These are phyloP conservation scores for Urocynchramus pylzowi DNA, from an alignment of 2,113 vertebrate species.

Conservation along the genomic window DNA sequence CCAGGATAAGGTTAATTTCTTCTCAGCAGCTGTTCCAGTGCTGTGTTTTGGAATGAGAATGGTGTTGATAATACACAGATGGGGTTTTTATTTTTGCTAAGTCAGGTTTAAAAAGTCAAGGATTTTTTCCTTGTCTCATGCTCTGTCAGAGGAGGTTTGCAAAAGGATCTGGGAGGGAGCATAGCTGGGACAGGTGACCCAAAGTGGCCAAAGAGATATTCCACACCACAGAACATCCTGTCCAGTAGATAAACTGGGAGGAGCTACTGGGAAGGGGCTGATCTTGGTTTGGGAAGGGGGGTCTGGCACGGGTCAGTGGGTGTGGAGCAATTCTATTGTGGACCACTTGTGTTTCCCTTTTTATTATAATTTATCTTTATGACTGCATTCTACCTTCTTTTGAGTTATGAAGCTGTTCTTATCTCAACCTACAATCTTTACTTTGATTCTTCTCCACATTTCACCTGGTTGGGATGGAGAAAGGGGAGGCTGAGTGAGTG, in stretches of 20 bases:
- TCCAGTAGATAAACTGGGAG: neutral
- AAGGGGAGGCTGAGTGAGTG: neutral
- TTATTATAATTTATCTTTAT: neutral
- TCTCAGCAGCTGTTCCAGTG: neutral
- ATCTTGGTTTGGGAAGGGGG: neutral
- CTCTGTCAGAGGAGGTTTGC: neutral
- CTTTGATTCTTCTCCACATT: neutral
- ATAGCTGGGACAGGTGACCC: neutral
- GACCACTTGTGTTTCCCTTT: neutral
- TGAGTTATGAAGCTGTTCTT: neutral
- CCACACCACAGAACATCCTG: neutral
- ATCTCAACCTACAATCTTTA: neutral
- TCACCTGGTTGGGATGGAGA: neutral
- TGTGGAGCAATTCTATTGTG: neutral
- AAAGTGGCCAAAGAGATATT: neutral
- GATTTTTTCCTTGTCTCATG: neutral
- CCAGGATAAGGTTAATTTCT: neutral
- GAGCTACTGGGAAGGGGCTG: neutral
- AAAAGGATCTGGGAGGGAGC: neutral
- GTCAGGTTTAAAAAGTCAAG: neutral
- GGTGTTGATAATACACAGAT: neutral
- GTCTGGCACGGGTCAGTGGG: fast-evolving
- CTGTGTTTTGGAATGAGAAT: neutral
- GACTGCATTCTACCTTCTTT: neutral
- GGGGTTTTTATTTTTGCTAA: neutral